Conservation (phyloP, 2,888 invertebrate genomes). For the Eupithecia inturbata region DNA sequence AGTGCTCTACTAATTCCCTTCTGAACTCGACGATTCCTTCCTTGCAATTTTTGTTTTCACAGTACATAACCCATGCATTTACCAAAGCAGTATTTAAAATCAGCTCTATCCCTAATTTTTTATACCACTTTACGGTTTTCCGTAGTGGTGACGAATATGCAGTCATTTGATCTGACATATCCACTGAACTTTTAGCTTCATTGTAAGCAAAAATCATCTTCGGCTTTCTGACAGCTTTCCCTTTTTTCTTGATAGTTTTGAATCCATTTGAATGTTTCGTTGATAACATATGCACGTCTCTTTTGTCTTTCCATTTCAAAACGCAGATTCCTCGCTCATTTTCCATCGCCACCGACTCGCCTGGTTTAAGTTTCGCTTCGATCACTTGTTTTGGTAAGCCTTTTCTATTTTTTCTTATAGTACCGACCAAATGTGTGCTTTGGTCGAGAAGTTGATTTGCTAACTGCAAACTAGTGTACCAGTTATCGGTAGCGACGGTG, state of each 20-base stretch:
- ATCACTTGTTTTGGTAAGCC: constrained; percentile 53
- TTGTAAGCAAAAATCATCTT: constrained; percentile 54
- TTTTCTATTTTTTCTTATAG: constrained; percentile 53
- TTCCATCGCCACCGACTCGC: constrained; percentile 47
- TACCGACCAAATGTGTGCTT: constrained; percentile 15
- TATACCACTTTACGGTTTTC: constrained; percentile 59
- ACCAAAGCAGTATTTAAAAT: constrained; percentile 53
- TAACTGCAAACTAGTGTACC: no score
- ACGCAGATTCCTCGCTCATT: constrained; percentile 51
- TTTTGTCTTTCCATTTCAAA: constrained; percentile 48
- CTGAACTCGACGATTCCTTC: constrained; percentile 35
- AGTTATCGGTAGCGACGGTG: no score
- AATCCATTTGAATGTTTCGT: constrained; percentile 53
- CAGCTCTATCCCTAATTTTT: constrained; percentile 55
- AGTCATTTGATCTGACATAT: constrained; percentile 56
- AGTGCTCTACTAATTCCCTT: constrained; percentile 31
- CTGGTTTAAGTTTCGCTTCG: constrained; percentile 50
- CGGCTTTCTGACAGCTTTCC: no score
- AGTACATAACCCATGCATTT: constrained; percentile 44
- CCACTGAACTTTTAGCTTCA: constrained; percentile 53
- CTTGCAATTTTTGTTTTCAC: constrained; percentile 34
- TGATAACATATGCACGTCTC: constrained; percentile 47
- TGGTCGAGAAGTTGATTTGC: not conserved
- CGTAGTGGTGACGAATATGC: constrained; percentile 52
- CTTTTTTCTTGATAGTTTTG: constrained; percentile 40